These are phyloP conservation scores for Entomobrya proxima DNA, from an alignment of 2,888 invertebrate genomes.

Conservation along the genomic window DNA sequence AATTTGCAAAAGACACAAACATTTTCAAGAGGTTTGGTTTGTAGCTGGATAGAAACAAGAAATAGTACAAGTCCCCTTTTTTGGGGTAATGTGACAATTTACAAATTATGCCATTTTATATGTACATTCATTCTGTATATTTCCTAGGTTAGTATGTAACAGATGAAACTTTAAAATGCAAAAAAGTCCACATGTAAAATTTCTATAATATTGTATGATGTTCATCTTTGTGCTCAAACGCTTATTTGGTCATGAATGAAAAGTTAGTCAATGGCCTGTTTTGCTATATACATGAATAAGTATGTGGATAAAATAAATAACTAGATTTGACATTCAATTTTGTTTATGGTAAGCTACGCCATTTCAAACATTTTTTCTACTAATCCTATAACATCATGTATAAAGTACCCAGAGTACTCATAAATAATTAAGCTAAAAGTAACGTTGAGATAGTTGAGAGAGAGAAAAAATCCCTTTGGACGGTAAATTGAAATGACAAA, in stretches of 20 bases:
- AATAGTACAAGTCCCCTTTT: not conserved
- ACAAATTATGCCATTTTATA: too few species aligned
- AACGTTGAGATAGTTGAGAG: too few species aligned
- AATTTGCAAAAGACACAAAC: slow-evolving; percentile 48
- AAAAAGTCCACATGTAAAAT: too few species aligned
- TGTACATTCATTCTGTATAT: too few species aligned
- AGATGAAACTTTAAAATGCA: too few species aligned
- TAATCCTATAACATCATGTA: not conserved
- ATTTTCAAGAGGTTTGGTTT: slow-evolving; percentile 57
- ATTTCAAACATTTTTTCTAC: not conserved
- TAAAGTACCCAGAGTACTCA: slow-evolving; percentile 19
- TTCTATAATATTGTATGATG: too few species aligned
- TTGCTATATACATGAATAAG: not conserved
- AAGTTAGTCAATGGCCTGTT: not conserved
- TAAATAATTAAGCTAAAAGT: slow-evolving; percentile 60
- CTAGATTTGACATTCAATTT: not conserved
- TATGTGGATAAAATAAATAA: slow-evolving; percentile 1
- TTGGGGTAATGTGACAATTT: not conserved
- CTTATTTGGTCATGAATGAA: not conserved
- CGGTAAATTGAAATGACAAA: slow-evolving; percentile 63
- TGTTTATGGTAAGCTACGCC: not conserved
- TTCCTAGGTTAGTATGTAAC: too few species aligned
- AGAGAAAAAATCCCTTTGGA: slow-evolving; percentile 52
- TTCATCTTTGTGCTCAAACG: not conserved
- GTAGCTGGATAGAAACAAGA: not conserved